Evolutionary conservation across 2,888 invertebrate genomes (phyloP), one percentile per base, ranked within the genome.

Genomic region (Acanthopleura granulata): DNA sequence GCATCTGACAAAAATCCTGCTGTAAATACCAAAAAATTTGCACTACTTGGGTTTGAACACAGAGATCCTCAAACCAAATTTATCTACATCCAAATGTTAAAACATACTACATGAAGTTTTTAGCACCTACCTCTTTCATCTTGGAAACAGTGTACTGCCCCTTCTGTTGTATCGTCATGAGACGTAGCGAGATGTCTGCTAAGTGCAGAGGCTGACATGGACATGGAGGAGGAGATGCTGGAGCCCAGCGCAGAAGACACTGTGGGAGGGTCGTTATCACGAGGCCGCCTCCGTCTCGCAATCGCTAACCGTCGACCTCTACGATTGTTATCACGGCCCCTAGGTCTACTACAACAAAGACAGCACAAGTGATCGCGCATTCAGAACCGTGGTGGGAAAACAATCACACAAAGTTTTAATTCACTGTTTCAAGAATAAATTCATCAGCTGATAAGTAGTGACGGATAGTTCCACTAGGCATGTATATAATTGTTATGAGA

Each of bases 81-180:
- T 40, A 6, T 9, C 9, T 40, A 40, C 40, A 6, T 40, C 40
- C 40, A 40, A 40, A 3, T 40, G 40, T 6, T 40, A 6, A 40
- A 9, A 40, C 40, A 40, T 40, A 40, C 9, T 40, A 40, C 40
- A 3, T 40, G 4, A 40, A 40, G 3, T 40, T 6, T 40, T 40
- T 9, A 40, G 4, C 40, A 40, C 40, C 4, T 40, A 62, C 95
- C 96, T 84, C 94, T 93, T 87, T 96, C 96, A 85, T 96, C 96
- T 89, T 94, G 93, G 86, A 95, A 96, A 88, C 94, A 95, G 90
- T 96, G 96, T 62, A 95, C 94, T 0, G 96, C 95, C 16, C 95
- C 96, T 84, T 96, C 95, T 4, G 93, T 91, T 0, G 95, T 95
- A 86, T 96, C 96, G 75, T 95, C 94, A 85, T 95, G 95, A 40